These are phyloP conservation scores for Brachirus orientalis DNA, from an alignment of 2,113 vertebrate species.

Conservation along the genomic window DNA sequence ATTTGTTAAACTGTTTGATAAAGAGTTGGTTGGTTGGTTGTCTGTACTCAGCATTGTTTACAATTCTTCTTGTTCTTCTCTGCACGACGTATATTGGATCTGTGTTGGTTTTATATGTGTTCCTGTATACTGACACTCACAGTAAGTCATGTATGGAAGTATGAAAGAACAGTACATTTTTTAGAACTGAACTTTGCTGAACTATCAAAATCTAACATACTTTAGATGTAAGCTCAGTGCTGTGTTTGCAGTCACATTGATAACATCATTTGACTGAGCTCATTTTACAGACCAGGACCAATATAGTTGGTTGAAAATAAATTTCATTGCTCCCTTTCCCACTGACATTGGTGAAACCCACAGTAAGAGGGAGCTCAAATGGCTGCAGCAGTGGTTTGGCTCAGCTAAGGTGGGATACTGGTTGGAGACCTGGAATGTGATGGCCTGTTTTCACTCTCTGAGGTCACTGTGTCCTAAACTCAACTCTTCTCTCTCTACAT, in stretches of 20 bases:
- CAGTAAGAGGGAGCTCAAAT: conserved; percentile 22
- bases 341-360: conserved; percentile 9
- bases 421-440: conserved; percentile 54
- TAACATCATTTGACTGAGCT: not conserved
- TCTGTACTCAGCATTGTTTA: no score
- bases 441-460: conserved; percentile 42
- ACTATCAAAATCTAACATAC: no score
- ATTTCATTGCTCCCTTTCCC: conserved; percentile 18
- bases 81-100: no score
- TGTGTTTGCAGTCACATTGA: not conserved
- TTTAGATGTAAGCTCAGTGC: not conserved
- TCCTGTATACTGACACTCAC: no score
- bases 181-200: no score
- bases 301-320: conserved; percentile 12
- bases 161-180: no score
- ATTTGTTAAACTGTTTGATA: no score
- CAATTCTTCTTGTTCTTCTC: no score
- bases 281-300: conserved; percentile 1
- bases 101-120: no score
- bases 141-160: no score
- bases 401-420: conserved; percentile 23
- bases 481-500: conserved; percentile 25
- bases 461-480: conserved; percentile 66
- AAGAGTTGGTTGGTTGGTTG: no score
- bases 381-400: conserved; percentile 47